These are phyloP conservation scores for Dinocampus coccinellae DNA, from an alignment of 2,888 invertebrate genomes.

Conservation along the genomic window DNA sequence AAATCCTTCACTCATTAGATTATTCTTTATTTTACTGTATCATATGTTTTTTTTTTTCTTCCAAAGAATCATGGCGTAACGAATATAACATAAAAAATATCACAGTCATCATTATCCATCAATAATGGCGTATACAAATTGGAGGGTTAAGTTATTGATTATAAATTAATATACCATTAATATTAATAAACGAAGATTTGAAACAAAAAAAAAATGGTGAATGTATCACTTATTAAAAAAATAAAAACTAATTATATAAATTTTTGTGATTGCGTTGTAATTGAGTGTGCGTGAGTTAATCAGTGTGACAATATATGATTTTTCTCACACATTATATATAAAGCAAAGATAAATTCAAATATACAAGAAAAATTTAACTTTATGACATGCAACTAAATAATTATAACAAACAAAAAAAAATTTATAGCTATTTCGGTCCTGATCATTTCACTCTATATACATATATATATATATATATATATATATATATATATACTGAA, in stretches of 20 bases:
- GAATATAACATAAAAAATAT: not conserved
- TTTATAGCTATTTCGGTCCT: not conserved
- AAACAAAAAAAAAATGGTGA: not conserved
- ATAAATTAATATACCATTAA: not conserved
- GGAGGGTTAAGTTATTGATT: not conserved
- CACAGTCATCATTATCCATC: not conserved
- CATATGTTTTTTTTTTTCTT: not conserved
- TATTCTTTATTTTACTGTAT: not conserved
- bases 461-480: too few relatives aligned
- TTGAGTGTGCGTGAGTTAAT: not conserved
- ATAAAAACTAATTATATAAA: not conserved
- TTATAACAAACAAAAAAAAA: not conserved
- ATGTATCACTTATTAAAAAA: not conserved
- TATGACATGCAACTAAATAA: not conserved
- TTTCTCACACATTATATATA: not conserved
- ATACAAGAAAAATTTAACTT: not conserved
- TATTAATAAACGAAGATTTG: not conserved
- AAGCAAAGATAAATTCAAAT: not conserved
- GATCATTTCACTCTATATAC: not conserved
- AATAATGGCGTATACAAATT: not conserved
- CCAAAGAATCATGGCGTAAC: not conserved
- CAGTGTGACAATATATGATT: not conserved
- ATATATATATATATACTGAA: not conserved
- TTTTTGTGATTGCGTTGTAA: not conserved
- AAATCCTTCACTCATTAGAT: not conserved